Percentiles rank a stretch among this genome's conserved stretches.
phyloP scores from a whole-genome alignment of 1,140 invertebrate genomes.

The Drosophila pectinifera region DNA sequence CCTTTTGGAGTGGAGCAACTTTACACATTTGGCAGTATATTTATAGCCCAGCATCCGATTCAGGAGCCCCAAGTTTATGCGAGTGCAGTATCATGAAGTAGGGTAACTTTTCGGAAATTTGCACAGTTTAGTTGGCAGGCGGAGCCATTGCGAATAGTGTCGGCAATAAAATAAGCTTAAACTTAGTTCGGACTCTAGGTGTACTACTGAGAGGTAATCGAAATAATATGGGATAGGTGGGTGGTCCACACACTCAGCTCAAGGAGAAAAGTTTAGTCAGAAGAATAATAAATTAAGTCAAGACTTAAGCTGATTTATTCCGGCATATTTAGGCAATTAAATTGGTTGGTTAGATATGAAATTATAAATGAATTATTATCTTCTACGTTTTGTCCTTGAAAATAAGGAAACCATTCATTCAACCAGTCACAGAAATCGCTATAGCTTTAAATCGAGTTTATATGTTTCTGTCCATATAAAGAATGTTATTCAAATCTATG shows the following conservation, averaged over 20 bases:
- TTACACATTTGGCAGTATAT: slow-evolving; percentile 77
- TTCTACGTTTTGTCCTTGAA: too few relatives aligned
- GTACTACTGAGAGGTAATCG: slow-evolving; percentile 1
- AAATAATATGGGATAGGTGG: background rate
- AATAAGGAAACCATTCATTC: too few relatives aligned
- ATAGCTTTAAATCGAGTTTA: too few relatives aligned
- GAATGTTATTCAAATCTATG: too few relatives aligned
- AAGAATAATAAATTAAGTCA: background rate
- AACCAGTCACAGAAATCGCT: too few relatives aligned
- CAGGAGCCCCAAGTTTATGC: slow-evolving; percentile 41
- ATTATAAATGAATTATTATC: too few relatives aligned
- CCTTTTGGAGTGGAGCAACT: slow-evolving; percentile 55
- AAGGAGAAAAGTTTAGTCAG: slow-evolving; percentile 4
- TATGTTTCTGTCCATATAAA: too few relatives aligned
- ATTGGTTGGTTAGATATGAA: too few relatives aligned
- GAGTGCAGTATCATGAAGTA: slow-evolving; percentile 26
- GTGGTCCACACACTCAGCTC: background rate
- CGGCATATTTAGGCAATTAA: background rate
- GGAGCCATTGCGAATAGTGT: slow-evolving; percentile 2
- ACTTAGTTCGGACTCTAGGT: background rate
- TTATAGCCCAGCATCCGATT: slow-evolving; percentile 61
- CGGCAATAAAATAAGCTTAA: slow-evolving; percentile 35
- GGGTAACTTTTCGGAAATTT: slow-evolving; percentile 22
- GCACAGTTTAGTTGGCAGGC: slow-evolving; percentile 3
- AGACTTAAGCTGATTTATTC: background rate